Evolutionary conservation across 2,113 vertebrate species (phyloP).

Genomic region (Mustela lutreola): DNA sequence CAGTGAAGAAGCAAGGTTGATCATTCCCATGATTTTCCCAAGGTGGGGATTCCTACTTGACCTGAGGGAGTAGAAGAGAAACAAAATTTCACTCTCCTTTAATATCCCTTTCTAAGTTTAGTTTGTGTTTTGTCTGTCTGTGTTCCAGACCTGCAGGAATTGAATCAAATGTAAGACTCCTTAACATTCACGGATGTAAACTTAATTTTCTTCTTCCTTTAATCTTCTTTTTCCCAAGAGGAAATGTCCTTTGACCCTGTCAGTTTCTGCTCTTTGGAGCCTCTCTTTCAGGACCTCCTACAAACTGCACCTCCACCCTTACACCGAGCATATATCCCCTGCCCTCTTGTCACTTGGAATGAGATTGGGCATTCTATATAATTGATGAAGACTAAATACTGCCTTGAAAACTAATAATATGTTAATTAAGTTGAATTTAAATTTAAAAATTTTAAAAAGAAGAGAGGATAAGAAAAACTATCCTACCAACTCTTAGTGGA

Average conservation of each 20-base stretch:
- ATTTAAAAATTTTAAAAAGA: background rate
- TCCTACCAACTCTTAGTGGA: background rate
- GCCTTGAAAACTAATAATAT: background rate
- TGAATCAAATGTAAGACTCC: background rate
- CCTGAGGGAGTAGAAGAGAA: rapidly evolving
- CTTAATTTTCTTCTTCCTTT: background rate
- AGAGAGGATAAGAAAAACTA: background rate
- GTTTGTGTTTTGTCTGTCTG: background rate
- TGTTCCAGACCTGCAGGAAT: background rate
- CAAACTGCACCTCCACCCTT: rapidly evolving
- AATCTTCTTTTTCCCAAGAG: background rate
- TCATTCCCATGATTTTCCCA: too few species aligned
- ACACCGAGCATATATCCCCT: background rate
- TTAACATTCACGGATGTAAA: background rate
- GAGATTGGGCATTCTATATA: background rate
- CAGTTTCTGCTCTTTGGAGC: background rate
- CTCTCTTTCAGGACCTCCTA: background rate
- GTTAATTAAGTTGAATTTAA: background rate
- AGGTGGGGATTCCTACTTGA: rapidly evolving
- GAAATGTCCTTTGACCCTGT: background rate
- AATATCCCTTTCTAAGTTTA: background rate
- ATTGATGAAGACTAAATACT: background rate
- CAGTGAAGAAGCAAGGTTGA: background rate
- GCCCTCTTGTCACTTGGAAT: background rate
- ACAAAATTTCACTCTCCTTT: background rate